Evolutionary conservation across 2,113 vertebrate genomes (phyloP), one percentile per base, ranked within the genome.

Genomic region (Numida meleagris): DNA sequence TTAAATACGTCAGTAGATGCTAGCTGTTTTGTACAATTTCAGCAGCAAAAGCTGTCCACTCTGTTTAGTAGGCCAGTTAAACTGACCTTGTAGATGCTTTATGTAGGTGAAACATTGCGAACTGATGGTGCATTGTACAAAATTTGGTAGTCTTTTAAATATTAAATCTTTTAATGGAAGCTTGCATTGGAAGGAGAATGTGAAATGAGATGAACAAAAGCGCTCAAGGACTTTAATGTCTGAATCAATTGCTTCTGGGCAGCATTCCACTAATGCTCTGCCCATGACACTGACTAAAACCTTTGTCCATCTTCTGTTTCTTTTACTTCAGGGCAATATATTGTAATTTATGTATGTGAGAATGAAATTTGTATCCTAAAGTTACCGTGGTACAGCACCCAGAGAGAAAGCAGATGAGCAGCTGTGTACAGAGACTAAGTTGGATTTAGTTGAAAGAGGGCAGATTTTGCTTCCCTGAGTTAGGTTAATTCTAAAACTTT

Each of bases 391-490:
- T 63, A 33, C 81, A 58, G 73, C 80, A 86, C 72, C 96, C 91
- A 71, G 23, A 85, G 66, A 29, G 19, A 67, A 91, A 92, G 59
- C 57, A 85, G 55, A 57, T 78, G 80, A 96, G 61, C 36, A 88
- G 76, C 27, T 80, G 59, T 18, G 58, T 84, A 88, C 77, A 95
- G 86, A 76, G 7, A 45, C 3, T 87, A 85, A 83, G 27, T 20
- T 96, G 53, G 61, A 63, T 95, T 94, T 92, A 90, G 80, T 71
- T 95, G 77, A 73, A 95, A 90, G 63, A 70, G 15, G 24, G 59
- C 36, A 53, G 48, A 62, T 66, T 91, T 90, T 83, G 10, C 82
- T 84, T 94, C 92, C 74, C 76, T 86, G 79, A 73, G 81, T 96
- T 95, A 89, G n/a, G 33, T 91, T 80, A 92, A 70, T 95, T 92